phyloP scores from a whole-genome alignment of 1,140 invertebrate genomes.

The Pseudobourletiella spinata region DNA sequence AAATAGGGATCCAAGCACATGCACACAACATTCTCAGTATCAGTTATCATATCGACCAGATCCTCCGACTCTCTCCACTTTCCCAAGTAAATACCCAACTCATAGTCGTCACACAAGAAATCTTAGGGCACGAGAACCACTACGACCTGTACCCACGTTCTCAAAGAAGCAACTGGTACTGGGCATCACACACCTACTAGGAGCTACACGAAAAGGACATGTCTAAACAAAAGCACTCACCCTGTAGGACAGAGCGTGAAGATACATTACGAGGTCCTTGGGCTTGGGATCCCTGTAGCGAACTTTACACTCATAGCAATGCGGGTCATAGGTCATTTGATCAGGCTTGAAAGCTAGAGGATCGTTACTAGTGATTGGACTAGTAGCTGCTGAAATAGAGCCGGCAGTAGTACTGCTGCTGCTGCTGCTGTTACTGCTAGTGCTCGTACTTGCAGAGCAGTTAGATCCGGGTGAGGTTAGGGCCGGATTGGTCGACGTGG shows the following conservation, averaged over 20 bases:
- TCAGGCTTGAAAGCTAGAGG: constrained; percentile 55
- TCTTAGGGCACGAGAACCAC: too few species aligned
- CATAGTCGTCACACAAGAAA: too few species aligned
- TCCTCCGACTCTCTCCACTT: too few species aligned
- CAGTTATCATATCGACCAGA: too few species aligned
- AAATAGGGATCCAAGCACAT: too few species aligned
- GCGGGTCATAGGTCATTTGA: constrained; percentile 67
- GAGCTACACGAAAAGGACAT: too few species aligned
- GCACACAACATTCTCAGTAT: too few species aligned
- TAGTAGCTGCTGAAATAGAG: too few species aligned
- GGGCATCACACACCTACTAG: too few species aligned
- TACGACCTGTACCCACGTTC: too few species aligned
- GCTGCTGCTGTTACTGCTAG: not conserved
- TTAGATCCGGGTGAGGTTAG: not conserved
- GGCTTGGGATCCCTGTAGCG: constrained; percentile 82
- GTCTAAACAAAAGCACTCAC: constrained; percentile 45
- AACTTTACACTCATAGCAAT: constrained; percentile 87
- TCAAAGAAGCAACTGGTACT: too few species aligned
- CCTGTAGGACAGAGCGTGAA: constrained; percentile 88
- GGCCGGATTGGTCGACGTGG: not conserved
- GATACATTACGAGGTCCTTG: constrained; percentile 84
- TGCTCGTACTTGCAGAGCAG: not conserved
- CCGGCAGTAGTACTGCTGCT: not conserved
- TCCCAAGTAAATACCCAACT: too few species aligned
- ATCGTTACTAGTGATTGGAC: not conserved